These are phyloP conservation scores for Drosophila arawakana DNA, from an alignment of 1,140 invertebrate genomes.

Conservation along the genomic window DNA sequence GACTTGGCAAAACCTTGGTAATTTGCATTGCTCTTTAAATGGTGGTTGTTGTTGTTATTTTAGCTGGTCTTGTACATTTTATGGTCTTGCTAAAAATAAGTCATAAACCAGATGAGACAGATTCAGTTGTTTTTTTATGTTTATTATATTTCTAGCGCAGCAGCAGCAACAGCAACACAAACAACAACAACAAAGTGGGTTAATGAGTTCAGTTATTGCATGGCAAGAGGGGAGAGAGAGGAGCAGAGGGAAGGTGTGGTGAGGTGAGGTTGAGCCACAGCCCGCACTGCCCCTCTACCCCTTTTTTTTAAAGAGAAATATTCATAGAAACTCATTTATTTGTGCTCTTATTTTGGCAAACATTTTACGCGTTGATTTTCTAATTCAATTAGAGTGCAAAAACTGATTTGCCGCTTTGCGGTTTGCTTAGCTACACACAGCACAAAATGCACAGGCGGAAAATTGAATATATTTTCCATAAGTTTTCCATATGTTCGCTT, in stretches of 20 bases:
- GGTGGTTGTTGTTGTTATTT: conserved; percentile 12
- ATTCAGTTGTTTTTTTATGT: conserved; percentile 43
- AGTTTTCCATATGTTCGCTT: conserved; percentile 18
- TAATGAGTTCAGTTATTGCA: conserved; percentile 69
- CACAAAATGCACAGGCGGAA: not conserved
- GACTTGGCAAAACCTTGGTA: conserved; percentile 37
- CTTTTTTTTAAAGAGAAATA: conserved; percentile 29
- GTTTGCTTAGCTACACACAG: conserved; percentile 29
- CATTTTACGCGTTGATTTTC: conserved; percentile 29
- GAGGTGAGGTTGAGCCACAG: conserved; percentile 23
- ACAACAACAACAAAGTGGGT: conserved; percentile 61
- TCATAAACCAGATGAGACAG: conserved; percentile 71
- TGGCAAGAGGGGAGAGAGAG: not conserved
- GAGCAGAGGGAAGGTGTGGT: conserved; percentile 4
- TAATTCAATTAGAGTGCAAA: conserved; percentile 50
- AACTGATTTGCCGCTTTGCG: conserved; percentile 41
- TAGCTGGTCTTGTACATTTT: conserved; percentile 28
- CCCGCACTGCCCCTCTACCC: not conserved
- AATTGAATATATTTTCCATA: conserved; percentile 30
- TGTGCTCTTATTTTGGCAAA: conserved; percentile 22
- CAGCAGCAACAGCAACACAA: not conserved
- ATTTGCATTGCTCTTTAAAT: conserved; percentile 29
- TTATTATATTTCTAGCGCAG: conserved; percentile 46
- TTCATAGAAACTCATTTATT: conserved; percentile 31
- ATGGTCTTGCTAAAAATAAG: conserved; percentile 52